These are phyloP conservation scores for Tupaia tana DNA, from an alignment of 2,113 vertebrate species.

Conservation along the genomic window DNA sequence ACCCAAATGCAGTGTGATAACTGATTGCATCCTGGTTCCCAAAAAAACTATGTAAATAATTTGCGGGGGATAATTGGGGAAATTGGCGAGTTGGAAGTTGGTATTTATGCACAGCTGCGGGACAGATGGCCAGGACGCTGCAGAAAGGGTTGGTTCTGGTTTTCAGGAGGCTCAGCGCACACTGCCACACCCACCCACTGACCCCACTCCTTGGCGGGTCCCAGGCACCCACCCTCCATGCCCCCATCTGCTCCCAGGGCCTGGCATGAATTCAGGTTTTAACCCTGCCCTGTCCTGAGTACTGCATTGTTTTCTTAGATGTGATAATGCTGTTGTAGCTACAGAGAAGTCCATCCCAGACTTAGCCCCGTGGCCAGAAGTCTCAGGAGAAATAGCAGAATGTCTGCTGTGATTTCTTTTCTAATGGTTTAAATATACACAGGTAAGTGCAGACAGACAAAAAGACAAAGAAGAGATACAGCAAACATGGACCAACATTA, in stretches of 20 bases:
- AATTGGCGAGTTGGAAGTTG: background rate
- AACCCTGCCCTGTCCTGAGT: background rate
- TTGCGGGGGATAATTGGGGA: background rate
- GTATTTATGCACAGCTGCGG: background rate
- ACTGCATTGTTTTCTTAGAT: slow-evolving; percentile 12
- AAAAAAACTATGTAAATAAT: background rate
- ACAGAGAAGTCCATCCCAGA: background rate
- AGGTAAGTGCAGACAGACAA: background rate
- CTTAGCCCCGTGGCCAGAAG: background rate
- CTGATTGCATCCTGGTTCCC: background rate
- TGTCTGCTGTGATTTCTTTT: background rate
- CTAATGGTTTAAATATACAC: background rate
- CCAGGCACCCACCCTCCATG: background rate
- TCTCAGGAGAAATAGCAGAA: background rate
- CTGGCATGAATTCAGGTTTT: background rate
- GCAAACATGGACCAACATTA: background rate
- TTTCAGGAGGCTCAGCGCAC: no score
- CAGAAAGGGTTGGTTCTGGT: background rate
- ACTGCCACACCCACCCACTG: background rate
- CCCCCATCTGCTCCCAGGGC: background rate
- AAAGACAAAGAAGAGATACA: background rate
- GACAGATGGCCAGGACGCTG: background rate
- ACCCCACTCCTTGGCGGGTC: background rate
- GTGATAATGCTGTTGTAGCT: background rate
- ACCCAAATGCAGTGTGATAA: background rate